Conservation (phyloP, 2,797 vertebrate genomes). For the Apodemus agrarius region DNA sequence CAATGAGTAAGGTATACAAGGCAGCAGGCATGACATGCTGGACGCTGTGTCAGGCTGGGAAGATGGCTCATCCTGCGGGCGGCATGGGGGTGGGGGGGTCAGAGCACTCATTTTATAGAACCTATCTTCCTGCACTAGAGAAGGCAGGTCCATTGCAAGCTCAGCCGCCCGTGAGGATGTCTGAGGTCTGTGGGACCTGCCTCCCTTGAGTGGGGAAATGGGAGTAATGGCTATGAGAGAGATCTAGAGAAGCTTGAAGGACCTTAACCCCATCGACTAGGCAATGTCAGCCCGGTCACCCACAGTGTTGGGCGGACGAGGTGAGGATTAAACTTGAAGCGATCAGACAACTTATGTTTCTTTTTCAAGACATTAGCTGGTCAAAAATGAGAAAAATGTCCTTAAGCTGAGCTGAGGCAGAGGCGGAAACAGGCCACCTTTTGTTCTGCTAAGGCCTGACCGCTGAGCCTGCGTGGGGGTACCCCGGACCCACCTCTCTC, state of each 20-base stretch:
- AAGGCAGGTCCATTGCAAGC: not conserved
- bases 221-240: slow-evolving; percentile 15
- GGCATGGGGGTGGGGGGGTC: not conserved
- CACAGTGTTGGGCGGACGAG: slow-evolving; percentile 89
- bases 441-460: slow-evolving; percentile 90
- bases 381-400: slow-evolving; percentile 99
- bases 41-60: not conserved
- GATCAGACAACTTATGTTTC: slow-evolving; percentile 94
- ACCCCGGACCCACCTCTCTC: slow-evolving; percentile 87
- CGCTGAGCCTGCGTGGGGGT: slow-evolving; percentile 85
- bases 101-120: fast-evolving
- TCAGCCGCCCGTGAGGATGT: fast-evolving
- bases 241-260: slow-evolving; percentile 60
- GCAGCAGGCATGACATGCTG: not conserved
- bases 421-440: slow-evolving; percentile 92
- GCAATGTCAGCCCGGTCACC: slow-evolving; percentile 89
- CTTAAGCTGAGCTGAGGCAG: slow-evolving; percentile 94
- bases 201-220: not conserved
- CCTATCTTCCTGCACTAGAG: too few relatives aligned
- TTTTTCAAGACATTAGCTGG: slow-evolving; percentile 96
- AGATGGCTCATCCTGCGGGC: fast-evolving
- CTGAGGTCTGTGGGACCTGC: not conserved
- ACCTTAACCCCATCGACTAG: slow-evolving; percentile 92
- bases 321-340: slow-evolving; percentile 95
- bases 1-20: not conserved